Conservation (phyloP, 1,140 invertebrate genomes). For the Eupeodes corollae region DNA sequence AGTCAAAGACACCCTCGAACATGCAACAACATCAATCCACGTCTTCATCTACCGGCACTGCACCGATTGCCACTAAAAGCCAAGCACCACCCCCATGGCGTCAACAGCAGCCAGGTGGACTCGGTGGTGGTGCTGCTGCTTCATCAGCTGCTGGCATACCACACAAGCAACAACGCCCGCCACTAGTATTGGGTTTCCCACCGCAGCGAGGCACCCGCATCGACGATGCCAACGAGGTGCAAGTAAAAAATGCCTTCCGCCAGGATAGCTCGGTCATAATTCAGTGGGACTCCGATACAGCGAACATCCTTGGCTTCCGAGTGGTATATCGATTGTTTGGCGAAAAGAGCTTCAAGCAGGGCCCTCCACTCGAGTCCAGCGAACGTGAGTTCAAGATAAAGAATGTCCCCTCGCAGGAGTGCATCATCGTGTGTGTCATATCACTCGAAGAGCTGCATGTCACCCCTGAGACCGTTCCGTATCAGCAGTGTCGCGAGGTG, state of each 20-base stretch:
- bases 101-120: conserved; percentile 24
- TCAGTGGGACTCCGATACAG: conserved; percentile 77
- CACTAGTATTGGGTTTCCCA: conserved; percentile 58
- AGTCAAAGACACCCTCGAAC: too few relatives aligned
- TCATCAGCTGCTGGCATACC: conserved; percentile 26
- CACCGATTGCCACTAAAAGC: neutral
- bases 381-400: conserved; percentile 85
- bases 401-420: conserved; percentile 83
- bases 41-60: conserved; percentile 8
- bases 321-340: conserved; percentile 84
- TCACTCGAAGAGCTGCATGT: conserved; percentile 76
- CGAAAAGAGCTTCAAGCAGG: conserved; percentile 78
- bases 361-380: conserved; percentile 72
- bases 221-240: conserved; percentile 59
- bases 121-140: conserved; percentile 11
- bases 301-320: conserved; percentile 74
- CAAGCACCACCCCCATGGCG: conserved; percentile 11
- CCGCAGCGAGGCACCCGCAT: conserved; percentile 44
- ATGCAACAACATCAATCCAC: conserved; percentile 9
- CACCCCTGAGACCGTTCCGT: conserved; percentile 73
- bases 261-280: conserved; percentile 82
- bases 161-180: conserved; percentile 51
- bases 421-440: conserved; percentile 83
- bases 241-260: conserved; percentile 72
- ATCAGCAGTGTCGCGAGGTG: conserved; percentile 78